phyloP scores from a whole-genome alignment of 1,140 invertebrate genomes.

The Tetramorium simillimum region DNA sequence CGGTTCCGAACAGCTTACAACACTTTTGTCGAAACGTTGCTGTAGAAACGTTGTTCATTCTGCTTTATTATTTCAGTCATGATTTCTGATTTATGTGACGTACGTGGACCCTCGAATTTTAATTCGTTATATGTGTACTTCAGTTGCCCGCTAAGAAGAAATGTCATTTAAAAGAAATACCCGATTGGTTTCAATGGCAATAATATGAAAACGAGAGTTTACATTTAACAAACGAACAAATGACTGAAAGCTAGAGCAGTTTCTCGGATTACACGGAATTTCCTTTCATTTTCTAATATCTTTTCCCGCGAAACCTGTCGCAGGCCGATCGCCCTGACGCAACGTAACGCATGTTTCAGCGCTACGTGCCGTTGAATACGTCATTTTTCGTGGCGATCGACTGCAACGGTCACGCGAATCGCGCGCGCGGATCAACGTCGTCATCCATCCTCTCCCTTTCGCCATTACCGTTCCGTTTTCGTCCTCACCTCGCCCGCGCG shows the following conservation, averaged over 20 bases:
- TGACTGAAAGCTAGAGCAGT: neutral
- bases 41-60: neutral
- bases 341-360: constrained; percentile 34
- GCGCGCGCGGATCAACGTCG: constrained; percentile 38
- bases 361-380: constrained; percentile 38
- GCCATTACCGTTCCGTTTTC: constrained; percentile 66
- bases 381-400: constrained; percentile 53
- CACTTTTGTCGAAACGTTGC: too few species aligned
- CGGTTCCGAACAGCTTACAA: neutral
- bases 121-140: neutral
- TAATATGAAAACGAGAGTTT: neutral
- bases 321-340: constrained; percentile 17
- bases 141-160: neutral
- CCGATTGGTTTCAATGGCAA: neutral
- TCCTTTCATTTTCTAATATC: constrained; percentile 16
- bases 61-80: neutral
- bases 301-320: neutral
- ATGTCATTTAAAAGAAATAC: neutral
- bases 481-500: constrained; percentile 51
- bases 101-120: neutral
- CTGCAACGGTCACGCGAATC: constrained; percentile 55
- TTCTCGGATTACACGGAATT: neutral
- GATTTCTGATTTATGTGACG: neutral
- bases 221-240: neutral
- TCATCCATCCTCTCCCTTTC: constrained; percentile 73